A percentile compares a stretch with the other conserved stretches of the same genome.
These are phyloP conservation scores for Zelostemma sp. DNA, from an alignment of 1,140 invertebrate genomes.

Conservation along the genomic window DNA sequence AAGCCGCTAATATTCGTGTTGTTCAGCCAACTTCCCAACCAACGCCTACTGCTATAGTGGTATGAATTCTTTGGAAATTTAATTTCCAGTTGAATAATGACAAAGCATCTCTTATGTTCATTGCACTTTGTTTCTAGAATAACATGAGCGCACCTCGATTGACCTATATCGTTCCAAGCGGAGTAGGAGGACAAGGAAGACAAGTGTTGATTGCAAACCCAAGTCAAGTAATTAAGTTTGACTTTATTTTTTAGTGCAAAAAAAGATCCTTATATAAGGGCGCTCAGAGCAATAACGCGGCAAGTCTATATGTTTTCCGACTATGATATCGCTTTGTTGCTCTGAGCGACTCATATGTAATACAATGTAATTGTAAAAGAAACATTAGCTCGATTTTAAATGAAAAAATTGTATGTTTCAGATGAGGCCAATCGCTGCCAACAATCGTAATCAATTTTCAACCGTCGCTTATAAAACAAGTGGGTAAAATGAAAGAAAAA, in stretches of 20 bases:
- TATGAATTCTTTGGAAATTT: constrained; percentile 33
- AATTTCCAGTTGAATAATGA: neutral
- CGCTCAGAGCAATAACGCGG: too few species aligned
- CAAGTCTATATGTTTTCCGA: too few species aligned
- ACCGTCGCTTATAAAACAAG: constrained; percentile 58
- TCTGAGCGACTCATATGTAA: too few species aligned
- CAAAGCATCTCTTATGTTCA: neutral
- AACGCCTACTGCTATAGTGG: constrained; percentile 61
- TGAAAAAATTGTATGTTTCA: constrained; percentile 44
- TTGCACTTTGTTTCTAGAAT: constrained; percentile 51
- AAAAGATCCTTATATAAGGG: too few species aligned
- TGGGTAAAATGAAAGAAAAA: constrained; percentile 29
- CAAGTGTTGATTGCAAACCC: constrained; percentile 60
- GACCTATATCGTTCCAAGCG: constrained; percentile 61
- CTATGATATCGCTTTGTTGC: too few species aligned
- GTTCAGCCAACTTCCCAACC: constrained; percentile 58
- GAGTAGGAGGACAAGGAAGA: constrained; percentile 53
- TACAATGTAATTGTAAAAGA: too few species aligned
- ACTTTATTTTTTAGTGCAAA: too few species aligned
- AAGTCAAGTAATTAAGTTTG: constrained; percentile 55
- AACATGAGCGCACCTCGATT: constrained; percentile 59
- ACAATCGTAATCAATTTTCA: constrained; percentile 47
- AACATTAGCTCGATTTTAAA: too few species aligned
- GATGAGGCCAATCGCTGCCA: constrained; percentile 54
- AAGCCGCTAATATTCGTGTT: constrained; percentile 53